phyloP scores from a whole-genome alignment of 2,113 vertebrate genomes.

The Ovis canadensis region DNA sequence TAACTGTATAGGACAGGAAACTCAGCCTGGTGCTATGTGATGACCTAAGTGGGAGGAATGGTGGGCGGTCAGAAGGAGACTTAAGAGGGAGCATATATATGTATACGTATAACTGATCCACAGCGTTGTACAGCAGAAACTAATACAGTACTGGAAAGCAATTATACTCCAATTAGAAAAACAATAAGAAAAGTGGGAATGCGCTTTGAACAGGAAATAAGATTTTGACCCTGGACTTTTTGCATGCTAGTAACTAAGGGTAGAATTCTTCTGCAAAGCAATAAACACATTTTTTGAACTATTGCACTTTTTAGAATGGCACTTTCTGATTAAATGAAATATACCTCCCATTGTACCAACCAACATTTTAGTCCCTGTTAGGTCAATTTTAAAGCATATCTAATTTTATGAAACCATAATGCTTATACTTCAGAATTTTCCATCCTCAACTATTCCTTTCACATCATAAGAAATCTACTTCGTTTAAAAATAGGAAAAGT shows the following conservation, averaged over 20 bases:
- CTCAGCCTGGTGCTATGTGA: background rate
- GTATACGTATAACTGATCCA: background rate
- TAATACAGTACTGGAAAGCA: background rate
- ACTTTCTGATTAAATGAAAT: slow-evolving; percentile 48
- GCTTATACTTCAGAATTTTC: slow-evolving; percentile 57
- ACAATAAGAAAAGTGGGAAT: background rate
- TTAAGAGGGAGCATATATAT: background rate
- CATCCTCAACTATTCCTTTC: slow-evolving; percentile 32
- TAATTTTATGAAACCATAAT: slow-evolving; percentile 43
- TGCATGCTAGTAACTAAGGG: background rate
- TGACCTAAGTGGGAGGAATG: background rate
- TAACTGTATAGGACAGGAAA: background rate
- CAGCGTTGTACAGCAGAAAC: background rate
- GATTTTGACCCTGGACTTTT: background rate
- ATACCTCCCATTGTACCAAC: background rate
- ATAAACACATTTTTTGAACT: background rate
- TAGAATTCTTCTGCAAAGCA: slow-evolving; percentile 13
- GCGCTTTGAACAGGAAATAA: background rate
- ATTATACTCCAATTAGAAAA: background rate
- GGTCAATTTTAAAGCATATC: slow-evolving; percentile 44
- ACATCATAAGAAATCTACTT: slow-evolving; percentile 52
- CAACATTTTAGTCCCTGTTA: background rate
- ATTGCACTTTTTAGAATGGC: background rate
- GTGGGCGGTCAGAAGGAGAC: background rate
- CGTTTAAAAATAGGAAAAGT: slow-evolving; percentile 65